Evolutionary conservation across 2,888 invertebrate species (phyloP), one percentile per base, ranked within the genome.

Genomic region (Melanostoma scalare): DNA sequence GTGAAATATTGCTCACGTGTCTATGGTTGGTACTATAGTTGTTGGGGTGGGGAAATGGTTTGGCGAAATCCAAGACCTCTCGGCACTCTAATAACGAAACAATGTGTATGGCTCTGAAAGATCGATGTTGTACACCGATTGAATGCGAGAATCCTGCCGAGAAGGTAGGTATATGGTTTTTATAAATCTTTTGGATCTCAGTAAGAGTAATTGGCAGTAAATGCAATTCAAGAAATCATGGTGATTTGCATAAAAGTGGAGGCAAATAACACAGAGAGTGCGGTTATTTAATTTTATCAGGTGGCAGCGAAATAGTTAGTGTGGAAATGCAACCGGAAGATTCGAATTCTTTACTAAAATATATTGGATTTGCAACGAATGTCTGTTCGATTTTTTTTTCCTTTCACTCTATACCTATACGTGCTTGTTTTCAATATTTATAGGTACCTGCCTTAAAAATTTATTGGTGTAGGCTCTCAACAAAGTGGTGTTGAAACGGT

Each of bases 151-250:
- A 52, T 63, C 55, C 58, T 71, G 46, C n/a, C 46, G 20, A 20
- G 20, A 1, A 20, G 20, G 20, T 20, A 20, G 0, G 20, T 20
- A 20, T 73, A 68, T 78, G 53, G 20, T 35, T n/a, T 53, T 65
- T 10, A 68, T 60, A 67, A 79, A 52, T 33, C 67, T 78, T 55
- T 79, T 30, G 38, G 63, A 69, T 68, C 56, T 58, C 46, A 4
- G 20, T 35, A 46, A 44, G 36, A 55, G 75, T 84, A 84, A 84
- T 84, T 84, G 79, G 79, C 74, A 74, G 60, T 46, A 75, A 84
- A 79, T 79, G 79, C 79, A 71, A 71, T 71, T 71, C 48, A 69
- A 74, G 69, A 20, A 74, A 77, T 73, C 50, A 56, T 61, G 30
- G 55, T 44, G 36, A 81, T 78, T 78, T 82, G 73, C 73, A 81